Evolutionary conservation across 1,140 invertebrate species (phyloP).

Genomic region (Neodiprion pinetum): DNA sequence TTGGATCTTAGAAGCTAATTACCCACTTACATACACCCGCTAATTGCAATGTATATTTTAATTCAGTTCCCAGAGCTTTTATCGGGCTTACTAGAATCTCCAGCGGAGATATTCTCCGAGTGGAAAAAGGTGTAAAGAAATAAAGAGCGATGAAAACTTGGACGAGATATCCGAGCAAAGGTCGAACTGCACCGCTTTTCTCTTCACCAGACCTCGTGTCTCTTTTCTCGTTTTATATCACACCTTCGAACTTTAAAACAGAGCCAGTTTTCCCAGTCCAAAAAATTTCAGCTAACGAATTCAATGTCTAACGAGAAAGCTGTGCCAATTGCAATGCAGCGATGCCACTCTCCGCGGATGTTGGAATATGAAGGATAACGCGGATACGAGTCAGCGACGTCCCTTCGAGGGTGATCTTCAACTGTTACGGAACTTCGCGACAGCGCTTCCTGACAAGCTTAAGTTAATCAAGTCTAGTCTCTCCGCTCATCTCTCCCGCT

Average conservation of each 20-base stretch:
- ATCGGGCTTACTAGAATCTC: neutral
- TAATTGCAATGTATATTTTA: neutral
- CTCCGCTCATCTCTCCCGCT: no score
- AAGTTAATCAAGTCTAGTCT: no score
- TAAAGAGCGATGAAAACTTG: neutral
- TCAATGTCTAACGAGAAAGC: no score
- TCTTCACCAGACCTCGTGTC: no score
- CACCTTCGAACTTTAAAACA: no score
- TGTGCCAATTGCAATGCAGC: neutral
- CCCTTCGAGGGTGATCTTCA: neutral
- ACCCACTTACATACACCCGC: neutral
- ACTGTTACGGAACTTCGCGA: neutral
- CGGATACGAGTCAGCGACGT: no score
- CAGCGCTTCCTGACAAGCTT: neutral
- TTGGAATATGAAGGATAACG: neutral
- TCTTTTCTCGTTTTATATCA: no score
- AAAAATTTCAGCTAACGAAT: no score
- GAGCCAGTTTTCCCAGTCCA: no score
- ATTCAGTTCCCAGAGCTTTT: neutral
- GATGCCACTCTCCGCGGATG: neutral
- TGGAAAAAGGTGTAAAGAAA: no score
- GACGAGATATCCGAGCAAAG: neutral
- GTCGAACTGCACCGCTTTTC: neutral
- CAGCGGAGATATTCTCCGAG: no score
- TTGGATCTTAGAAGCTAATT: constrained; percentile 26